Conservation (phyloP, 2,113 vertebrate species). For the Triplophysa rosa region DNA sequence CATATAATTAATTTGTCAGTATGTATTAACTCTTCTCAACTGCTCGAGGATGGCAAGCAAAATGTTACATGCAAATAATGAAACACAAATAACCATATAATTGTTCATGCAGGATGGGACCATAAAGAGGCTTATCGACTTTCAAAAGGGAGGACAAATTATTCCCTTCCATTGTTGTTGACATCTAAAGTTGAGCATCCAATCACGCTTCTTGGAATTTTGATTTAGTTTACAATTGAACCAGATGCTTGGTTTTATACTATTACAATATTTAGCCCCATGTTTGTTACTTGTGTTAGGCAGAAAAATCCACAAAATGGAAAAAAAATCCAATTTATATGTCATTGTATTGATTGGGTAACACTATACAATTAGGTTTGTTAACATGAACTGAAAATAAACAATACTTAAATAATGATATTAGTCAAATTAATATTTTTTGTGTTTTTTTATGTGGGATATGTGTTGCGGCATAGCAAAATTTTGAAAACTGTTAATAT, state of each 20-base stretch:
- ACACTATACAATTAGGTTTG: too few relatives aligned
- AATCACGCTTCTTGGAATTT: too few relatives aligned
- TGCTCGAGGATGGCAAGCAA: not conserved
- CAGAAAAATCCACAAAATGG: not conserved
- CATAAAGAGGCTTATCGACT: constrained; percentile 3
- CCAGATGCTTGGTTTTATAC: too few relatives aligned
- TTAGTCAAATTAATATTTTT: too few relatives aligned
- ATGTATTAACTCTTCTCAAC: constrained; percentile 22
- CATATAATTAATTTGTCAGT: constrained; percentile 21
- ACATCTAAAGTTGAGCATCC: not conserved
- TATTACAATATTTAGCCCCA: not conserved
- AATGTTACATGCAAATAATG: constrained; percentile 9
- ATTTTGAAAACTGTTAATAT: too few relatives aligned
- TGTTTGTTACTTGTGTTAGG: not conserved
- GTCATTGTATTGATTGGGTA: too few relatives aligned
- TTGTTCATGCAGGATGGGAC: constrained; percentile 1
- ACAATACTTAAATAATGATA: too few relatives aligned
- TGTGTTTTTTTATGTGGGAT: too few relatives aligned
- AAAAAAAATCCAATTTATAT: too few relatives aligned
- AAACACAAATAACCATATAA: constrained; percentile 17
- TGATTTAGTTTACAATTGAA: too few relatives aligned
- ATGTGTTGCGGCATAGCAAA: too few relatives aligned
- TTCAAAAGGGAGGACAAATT: not conserved
- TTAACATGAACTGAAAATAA: too few relatives aligned
- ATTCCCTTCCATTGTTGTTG: not conserved